Evolutionary conservation across 1,140 invertebrate species (phyloP).

Genomic region (Homarus americanus): DNA sequence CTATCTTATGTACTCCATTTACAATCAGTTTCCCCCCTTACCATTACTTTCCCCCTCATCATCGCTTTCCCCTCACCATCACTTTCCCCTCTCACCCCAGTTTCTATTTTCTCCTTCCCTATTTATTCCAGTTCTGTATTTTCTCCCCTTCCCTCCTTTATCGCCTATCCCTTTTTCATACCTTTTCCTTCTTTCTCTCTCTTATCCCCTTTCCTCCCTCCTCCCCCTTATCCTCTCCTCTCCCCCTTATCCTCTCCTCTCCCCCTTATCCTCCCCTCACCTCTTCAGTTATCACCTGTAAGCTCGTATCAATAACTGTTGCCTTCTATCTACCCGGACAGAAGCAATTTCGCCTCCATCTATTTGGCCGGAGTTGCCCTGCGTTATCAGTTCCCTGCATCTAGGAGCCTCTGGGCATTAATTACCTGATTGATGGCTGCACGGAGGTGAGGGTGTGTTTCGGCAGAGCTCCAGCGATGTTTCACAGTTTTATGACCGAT

Average conservation of each 20-base stretch:
- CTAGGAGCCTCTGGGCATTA: conserved; percentile 43
- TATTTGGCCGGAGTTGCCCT: conserved; percentile 56
- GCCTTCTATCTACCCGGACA: conserved; percentile 42
- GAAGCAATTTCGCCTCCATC: conserved; percentile 57
- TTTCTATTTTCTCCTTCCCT: neutral
- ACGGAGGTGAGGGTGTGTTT: neutral
- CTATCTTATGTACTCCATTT: too few relatives aligned
- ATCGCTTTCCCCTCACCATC: neutral
- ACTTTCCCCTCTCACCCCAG: neutral
- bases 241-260: neutral
- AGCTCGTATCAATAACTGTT: conserved; percentile 56
- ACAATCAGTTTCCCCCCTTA: neutral
- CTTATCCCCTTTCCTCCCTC: neutral
- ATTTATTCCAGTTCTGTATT: too few relatives aligned
- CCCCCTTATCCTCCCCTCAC: neutral
- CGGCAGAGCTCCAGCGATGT: neutral
- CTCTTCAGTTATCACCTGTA: conserved; percentile 36
- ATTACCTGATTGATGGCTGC: conserved; percentile 62
- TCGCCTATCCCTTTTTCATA: neutral
- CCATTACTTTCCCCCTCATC: conserved; percentile 9
- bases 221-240: neutral
- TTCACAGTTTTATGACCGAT: conserved; percentile 35
- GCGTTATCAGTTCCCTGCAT: conserved; percentile 47
- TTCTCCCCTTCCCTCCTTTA: neutral
- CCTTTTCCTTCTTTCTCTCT: too few relatives aligned